Conservation (phyloP, 2,797 vertebrate genomes). For the Crocidura indochinensis region DNA sequence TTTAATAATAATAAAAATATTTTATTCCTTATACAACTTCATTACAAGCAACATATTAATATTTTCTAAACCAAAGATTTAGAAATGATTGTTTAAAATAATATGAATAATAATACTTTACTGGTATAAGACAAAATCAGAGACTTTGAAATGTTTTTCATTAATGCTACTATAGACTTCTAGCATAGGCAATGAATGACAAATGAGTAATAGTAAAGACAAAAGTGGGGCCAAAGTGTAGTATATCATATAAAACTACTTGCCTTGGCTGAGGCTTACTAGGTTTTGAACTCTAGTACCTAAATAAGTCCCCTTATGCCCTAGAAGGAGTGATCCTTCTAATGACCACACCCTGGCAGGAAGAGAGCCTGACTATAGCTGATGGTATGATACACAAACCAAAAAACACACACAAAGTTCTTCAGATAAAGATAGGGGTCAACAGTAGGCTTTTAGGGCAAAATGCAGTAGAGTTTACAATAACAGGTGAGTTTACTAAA, state of each 20-base stretch:
- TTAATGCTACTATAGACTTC: constrained; percentile 49
- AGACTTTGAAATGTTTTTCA: constrained; percentile 54
- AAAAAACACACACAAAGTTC: constrained; percentile 6
- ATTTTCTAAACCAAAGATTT: constrained; percentile 69
- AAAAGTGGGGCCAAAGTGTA: too few species aligned
- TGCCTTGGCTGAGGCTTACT: too few species aligned
- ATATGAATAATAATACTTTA: constrained; percentile 11
- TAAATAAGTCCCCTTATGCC: too few species aligned
- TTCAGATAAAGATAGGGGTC: constrained; percentile 9
- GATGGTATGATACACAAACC: too few species aligned
- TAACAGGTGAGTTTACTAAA: too few species aligned
- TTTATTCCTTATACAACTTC: constrained; percentile 59
- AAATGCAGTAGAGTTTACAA: too few species aligned
- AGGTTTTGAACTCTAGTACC: too few species aligned
- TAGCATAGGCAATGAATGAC: constrained; percentile 52
- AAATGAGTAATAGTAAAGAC: constrained; percentile 25
- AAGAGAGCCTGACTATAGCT: too few species aligned
- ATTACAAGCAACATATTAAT: constrained; percentile 45
- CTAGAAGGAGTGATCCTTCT: too few species aligned
- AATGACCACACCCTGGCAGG: too few species aligned
- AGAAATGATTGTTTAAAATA: not conserved
- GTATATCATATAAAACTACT: too few species aligned
- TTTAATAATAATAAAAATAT: constrained; percentile 60
- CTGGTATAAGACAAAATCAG: constrained; percentile 55
- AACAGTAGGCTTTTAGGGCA: too few species aligned